Evolutionary conservation across 2,888 invertebrate genomes (phyloP), one percentile per base, ranked within the genome.

Genomic region (Drosophila rubida): DNA sequence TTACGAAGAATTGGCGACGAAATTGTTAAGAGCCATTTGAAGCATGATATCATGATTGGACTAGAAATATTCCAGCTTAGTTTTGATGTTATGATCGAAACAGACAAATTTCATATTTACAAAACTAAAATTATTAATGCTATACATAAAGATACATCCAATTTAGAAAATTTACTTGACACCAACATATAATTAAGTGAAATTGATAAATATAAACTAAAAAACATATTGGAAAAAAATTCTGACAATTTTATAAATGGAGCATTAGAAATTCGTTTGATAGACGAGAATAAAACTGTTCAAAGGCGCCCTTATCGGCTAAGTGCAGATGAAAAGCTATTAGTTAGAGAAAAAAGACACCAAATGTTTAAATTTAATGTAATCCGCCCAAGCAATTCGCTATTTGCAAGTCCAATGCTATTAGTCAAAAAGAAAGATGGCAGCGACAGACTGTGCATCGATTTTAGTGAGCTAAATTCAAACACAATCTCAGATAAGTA

Each of bases 211-310:
- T 19, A 9, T 6, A 13, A 8, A 7, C 19, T 57, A 9, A 57
- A 2, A 14, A 27, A 46, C 14, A 25, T 45, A 6, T 19, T 55
- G 8, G 45, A 45, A 32, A 13, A 19, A 14, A 23, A 22, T 11
- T 51, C 39, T 39, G 22, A 48, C 19, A 19, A 48, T 16, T 41
- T 48, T 41, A 48, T 58, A 8, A 22, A 23, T 9, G 41, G 41
- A n/a, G 32, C 35, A 8, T 50, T 59, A 16, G 59, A 59, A 42
- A 50, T 59, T 35, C 49, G 22, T 16, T 13, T 62, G 48, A 55
- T 62, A 55, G 54, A 55, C 44, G 44, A 35, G 16, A 49, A 55
- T 50, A 63, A 55, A 25, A 63, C 62, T 35, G 55, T 55, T 19
- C 54, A 54, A 41, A 42, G 49, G 4, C 42, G 55, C 11, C 46